Conservation (phyloP, 2,888 invertebrate species). For the Melipona beecheii region DNA sequence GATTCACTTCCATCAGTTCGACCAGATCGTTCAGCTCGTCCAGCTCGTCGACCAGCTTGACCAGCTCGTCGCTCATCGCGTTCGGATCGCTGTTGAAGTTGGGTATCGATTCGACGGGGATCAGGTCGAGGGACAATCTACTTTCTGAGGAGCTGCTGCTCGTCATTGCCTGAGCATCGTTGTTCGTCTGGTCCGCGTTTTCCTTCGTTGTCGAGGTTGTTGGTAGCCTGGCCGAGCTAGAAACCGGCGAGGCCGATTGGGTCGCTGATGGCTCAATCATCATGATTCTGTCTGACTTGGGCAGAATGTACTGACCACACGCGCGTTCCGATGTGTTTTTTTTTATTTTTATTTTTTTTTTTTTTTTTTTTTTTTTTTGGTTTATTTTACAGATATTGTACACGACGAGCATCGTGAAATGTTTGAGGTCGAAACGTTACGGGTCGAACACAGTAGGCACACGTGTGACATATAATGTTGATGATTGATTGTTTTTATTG, state of each 20-base stretch:
- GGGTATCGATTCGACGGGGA: constrained; percentile 20
- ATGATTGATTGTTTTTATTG: neutral
- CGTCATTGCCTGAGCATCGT: neutral
- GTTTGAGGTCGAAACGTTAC: constrained; percentile 20
- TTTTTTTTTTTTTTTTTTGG: constrained; percentile 6
- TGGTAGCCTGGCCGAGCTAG: constrained; percentile 79
- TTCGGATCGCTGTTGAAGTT: constrained; percentile 20
- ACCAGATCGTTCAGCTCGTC: constrained; percentile 19
- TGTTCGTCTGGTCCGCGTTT: constrained; percentile 45
- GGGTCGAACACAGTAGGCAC: neutral
- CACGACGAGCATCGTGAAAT: constrained; percentile 16
- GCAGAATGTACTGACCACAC: constrained; percentile 53
- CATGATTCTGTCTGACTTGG: constrained; percentile 33
- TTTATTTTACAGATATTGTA: neutral
- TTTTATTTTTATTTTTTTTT: neutral
- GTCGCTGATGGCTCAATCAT: constrained; percentile 69
- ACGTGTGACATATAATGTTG: constrained; percentile 10
- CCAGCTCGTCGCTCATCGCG: constrained; percentile 34
- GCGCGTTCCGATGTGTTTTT: constrained; percentile 13
- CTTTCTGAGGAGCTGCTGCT: constrained; percentile 15
- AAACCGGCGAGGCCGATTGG: constrained; percentile 82
- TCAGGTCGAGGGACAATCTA: neutral
- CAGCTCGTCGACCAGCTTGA: constrained; percentile 35
- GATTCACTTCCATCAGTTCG: constrained; percentile 39
- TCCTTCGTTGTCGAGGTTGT: constrained; percentile 50